A percentile compares a stretch with the other conserved stretches of the same genome.
phyloP scores from a whole-genome alignment of 92 coral and sea anemone genomes.

The Porites cylindrica region DNA sequence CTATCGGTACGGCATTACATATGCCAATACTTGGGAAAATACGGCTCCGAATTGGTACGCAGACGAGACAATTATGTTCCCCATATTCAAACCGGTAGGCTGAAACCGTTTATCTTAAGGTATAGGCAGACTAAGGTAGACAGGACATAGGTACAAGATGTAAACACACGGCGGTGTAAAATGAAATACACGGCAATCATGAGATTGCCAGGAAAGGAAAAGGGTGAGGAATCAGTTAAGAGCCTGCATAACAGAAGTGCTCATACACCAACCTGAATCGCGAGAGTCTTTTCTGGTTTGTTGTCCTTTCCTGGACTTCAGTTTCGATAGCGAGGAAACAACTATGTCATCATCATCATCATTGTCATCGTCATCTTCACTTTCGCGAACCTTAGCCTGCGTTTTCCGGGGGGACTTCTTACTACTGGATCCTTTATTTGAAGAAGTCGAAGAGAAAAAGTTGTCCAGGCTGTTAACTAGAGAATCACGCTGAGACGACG shows the following conservation, averaged over 20 bases:
- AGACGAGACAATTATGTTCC: no score
- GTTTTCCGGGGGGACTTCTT: constrained; percentile 43
- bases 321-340: constrained; percentile 20
- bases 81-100: no score
- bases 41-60: no score
- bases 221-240: no score
- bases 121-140: no score
- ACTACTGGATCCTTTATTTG: constrained; percentile 14
- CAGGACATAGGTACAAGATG: no score
- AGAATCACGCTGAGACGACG: constrained; percentile 33
- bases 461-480: constrained; percentile 36
- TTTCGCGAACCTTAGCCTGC: neutral
- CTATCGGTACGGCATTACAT: no score
- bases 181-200: no score
- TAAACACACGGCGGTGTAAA: no score
- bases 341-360: constrained; percentile 40
- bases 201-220: no score
- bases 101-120: no score
- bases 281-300: constrained; percentile 13
- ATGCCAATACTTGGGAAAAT: no score
- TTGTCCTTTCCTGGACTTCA: constrained; percentile 26
- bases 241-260: neutral
- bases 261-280: constrained; percentile 30
- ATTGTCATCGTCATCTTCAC: constrained; percentile 46
- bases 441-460: constrained; percentile 42